Evolutionary conservation across 2,888 invertebrate species (phyloP).

Genomic region (Carterocephalus palaemon): DNA sequence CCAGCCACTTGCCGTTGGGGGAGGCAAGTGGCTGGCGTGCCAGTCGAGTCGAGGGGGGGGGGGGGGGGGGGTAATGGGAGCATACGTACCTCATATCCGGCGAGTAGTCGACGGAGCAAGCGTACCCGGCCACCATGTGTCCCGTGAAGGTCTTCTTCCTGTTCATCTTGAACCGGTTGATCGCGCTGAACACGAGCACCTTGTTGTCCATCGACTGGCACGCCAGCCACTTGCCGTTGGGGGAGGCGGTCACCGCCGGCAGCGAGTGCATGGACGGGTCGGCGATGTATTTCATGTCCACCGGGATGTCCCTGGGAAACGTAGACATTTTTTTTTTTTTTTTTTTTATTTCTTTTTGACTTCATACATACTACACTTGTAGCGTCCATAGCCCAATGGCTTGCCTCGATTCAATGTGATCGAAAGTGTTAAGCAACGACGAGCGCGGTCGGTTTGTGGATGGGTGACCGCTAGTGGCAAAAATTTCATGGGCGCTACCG

Average conservation of each 20-base stretch:
- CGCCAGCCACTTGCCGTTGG: conserved; percentile 99
- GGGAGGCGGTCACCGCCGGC: conserved; percentile 96
- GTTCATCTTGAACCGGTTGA: conserved; percentile 98
- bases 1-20: conserved; percentile 99
- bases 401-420: too few species aligned
- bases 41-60: too few species aligned
- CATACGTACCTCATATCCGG: conserved; percentile 97
- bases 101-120: conserved; percentile 97
- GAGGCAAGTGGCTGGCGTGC: too few species aligned
- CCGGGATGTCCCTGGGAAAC: conserved; percentile 88
- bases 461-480: too few species aligned
- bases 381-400: too few species aligned
- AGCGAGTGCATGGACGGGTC: conserved; percentile 99
- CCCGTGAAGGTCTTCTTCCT: conserved; percentile 98
- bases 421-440: too few species aligned
- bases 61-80: too few species aligned
- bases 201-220: conserved; percentile 99
- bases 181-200: conserved; percentile 97
- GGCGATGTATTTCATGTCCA: conserved; percentile 99
- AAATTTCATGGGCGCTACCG: too few species aligned
- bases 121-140: conserved; percentile 99
- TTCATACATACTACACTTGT: too few species aligned
- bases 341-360: neutral
- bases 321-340: neutral
- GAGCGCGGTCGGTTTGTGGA: too few species aligned